Conservation (phyloP, 2,888 invertebrate species). For the Troides aeacus region DNA sequence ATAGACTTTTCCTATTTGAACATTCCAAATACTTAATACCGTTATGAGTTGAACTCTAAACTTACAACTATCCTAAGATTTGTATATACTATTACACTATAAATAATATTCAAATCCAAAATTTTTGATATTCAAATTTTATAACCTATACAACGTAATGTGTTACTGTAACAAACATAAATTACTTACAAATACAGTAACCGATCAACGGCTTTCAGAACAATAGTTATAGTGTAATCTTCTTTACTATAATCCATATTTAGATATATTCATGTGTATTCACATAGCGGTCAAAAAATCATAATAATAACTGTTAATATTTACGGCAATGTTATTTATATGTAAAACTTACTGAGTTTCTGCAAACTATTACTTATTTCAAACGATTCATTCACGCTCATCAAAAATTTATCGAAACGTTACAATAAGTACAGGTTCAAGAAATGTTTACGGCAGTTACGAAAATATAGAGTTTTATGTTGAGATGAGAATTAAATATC, state of each 20-base stretch:
- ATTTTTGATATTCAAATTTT: too few species aligned
- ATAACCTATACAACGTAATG: too few species aligned
- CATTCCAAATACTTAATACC: too few species aligned
- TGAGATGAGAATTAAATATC: neutral
- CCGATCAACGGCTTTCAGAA: neutral
- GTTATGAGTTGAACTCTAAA: too few species aligned
- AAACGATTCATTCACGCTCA: neutral
- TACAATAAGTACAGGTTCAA: neutral
- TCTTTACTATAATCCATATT: constrained; percentile 4
- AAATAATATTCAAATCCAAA: too few species aligned
- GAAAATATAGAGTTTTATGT: neutral
- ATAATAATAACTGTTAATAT: constrained; percentile 5
- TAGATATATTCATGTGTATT: constrained; percentile 7
- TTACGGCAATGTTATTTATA: constrained; percentile 2
- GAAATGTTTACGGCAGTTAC: neutral
- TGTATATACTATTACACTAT: too few species aligned
- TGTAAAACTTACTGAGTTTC: constrained; percentile 2
- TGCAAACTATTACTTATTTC: neutral
- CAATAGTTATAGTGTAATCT: constrained; percentile 1
- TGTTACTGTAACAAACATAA: too few species aligned
- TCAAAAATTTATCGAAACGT: neutral
- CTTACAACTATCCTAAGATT: too few species aligned
- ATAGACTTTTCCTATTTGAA: neutral
- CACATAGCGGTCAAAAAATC: constrained; percentile 2
- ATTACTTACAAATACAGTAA: neutral